These are phyloP conservation scores for Mongoloraphidia duomilia DNA, from an alignment of 2,888 invertebrate genomes.

Conservation along the genomic window DNA sequence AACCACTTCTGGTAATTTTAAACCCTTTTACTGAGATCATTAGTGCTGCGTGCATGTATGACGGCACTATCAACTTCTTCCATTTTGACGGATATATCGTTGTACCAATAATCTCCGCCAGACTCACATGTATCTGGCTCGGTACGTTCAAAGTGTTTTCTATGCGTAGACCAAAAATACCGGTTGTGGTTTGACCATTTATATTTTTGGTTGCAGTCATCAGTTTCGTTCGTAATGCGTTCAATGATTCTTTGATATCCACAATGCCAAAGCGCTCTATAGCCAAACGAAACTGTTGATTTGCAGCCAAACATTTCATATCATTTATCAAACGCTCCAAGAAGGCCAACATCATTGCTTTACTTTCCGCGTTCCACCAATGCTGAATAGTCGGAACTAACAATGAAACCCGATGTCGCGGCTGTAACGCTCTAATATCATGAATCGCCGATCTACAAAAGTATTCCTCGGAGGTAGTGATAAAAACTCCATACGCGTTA, in stretches of 20 bases:
- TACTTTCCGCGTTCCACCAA: neutral
- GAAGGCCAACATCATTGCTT: neutral
- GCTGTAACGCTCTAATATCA: slow-evolving; percentile 1
- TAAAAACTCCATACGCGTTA: slow-evolving; percentile 1
- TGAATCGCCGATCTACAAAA: slow-evolving; percentile 1
- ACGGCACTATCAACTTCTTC: neutral
- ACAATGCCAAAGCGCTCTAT: slow-evolving; percentile 1
- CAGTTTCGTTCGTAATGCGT: neutral
- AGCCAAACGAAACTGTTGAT: slow-evolving; percentile 3
- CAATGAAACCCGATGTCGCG: neutral
- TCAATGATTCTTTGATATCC: neutral
- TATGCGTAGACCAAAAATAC: neutral
- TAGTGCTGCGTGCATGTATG: neutral
- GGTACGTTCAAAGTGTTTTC: neutral
- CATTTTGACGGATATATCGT: neutral
- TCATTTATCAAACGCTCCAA: neutral
- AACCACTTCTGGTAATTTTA: neutral
- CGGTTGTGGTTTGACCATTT: neutral
- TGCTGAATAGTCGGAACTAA: neutral
- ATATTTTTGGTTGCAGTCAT: neutral
- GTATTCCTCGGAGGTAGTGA: slow-evolving; percentile 2
- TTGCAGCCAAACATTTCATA: slow-evolving; percentile 2
- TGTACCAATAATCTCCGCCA: neutral
- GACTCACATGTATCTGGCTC: too few relatives aligned
- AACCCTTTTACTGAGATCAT: neutral